Evolutionary conservation across 1,140 invertebrate genomes (phyloP).

Genomic region (Cydia strobilella): DNA sequence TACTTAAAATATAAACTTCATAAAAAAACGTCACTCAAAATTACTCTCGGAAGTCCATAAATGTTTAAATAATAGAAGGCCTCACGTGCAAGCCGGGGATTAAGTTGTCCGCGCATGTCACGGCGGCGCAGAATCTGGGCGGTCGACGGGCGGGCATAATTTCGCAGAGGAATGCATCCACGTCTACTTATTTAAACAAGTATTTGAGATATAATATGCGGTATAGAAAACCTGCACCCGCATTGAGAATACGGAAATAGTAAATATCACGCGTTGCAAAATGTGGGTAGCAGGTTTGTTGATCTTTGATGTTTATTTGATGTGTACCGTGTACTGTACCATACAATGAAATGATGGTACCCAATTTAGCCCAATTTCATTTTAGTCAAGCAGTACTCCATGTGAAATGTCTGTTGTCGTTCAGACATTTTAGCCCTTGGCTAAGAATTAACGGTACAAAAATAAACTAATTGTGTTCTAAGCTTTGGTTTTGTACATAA

Average conservation of each 20-base stretch:
- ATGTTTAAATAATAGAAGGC: constrained; percentile 4
- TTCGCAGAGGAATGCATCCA: neutral
- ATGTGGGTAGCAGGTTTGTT: neutral
- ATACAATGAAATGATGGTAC: too few relatives aligned
- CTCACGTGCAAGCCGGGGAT: neutral
- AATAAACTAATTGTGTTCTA: too few relatives aligned
- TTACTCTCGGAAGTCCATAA: constrained; percentile 13
- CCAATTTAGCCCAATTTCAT: too few relatives aligned
- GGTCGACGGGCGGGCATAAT: constrained; percentile 2
- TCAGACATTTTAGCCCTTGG: too few relatives aligned
- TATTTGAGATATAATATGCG: constrained; percentile 19
- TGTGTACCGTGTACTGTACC: too few relatives aligned
- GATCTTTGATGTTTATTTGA: neutral
- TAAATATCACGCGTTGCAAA: neutral
- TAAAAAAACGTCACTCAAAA: constrained; percentile 3
- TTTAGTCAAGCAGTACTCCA: too few relatives aligned
- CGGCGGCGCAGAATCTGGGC: constrained; percentile 6
- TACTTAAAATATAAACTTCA: neutral
- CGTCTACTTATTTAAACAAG: constrained; percentile 7
- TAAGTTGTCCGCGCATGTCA: constrained; percentile 3
- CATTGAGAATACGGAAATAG: neutral
- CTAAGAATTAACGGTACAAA: too few relatives aligned
- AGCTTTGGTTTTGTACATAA: too few relatives aligned
- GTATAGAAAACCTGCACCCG: constrained; percentile 1
- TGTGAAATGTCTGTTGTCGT: too few relatives aligned